Percentiles rank a stretch among this genome's conserved stretches.
These are phyloP conservation scores for Ophiothrix spiculata DNA, from an alignment of 35 echinoderm and acorn worm species.

Conservation along the genomic window DNA sequence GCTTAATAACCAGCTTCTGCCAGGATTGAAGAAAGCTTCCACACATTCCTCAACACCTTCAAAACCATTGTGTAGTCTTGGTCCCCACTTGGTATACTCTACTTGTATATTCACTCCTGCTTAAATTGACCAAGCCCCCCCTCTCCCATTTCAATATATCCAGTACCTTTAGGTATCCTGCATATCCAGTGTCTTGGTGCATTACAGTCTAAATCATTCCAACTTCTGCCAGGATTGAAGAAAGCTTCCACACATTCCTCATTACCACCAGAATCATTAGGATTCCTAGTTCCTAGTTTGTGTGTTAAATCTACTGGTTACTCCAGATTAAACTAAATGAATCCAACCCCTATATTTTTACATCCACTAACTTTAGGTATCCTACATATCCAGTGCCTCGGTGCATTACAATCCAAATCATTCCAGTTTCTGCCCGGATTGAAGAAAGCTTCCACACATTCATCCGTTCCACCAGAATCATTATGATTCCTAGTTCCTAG, in stretches of 20 bases:
- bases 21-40: too few relatives aligned
- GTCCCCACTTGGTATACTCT: too few relatives aligned
- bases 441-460: constrained; percentile 46
- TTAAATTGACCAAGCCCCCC: too few relatives aligned
- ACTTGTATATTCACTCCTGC: too few relatives aligned
- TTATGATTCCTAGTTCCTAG: constrained; percentile 42
- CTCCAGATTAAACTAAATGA: too few relatives aligned
- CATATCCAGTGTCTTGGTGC: constrained; percentile 65
- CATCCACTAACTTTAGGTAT: constrained; percentile 65
- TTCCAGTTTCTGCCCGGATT: constrained; percentile 47
- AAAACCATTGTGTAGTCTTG: too few relatives aligned
- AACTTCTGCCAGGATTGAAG: constrained; percentile 21
- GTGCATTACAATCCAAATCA: constrained; percentile 35
- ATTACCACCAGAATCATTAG: constrained; percentile 42
- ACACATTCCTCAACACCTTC: too few relatives aligned
- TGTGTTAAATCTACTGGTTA: constrained; percentile 55
- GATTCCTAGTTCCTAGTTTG: constrained; percentile 58
- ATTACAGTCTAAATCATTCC: constrained; percentile 67
- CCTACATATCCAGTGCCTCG: constrained; percentile 63
- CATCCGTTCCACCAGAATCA: constrained; percentile 41
- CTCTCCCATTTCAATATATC: too few relatives aligned
- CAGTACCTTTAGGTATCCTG: constrained; percentile 74
- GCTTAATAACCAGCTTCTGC: too few relatives aligned
- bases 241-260: constrained; percentile 67
- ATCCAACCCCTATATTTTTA: too few relatives aligned